phyloP scores from a whole-genome alignment of 1,140 invertebrate species.

The Brachionus koreanus region DNA sequence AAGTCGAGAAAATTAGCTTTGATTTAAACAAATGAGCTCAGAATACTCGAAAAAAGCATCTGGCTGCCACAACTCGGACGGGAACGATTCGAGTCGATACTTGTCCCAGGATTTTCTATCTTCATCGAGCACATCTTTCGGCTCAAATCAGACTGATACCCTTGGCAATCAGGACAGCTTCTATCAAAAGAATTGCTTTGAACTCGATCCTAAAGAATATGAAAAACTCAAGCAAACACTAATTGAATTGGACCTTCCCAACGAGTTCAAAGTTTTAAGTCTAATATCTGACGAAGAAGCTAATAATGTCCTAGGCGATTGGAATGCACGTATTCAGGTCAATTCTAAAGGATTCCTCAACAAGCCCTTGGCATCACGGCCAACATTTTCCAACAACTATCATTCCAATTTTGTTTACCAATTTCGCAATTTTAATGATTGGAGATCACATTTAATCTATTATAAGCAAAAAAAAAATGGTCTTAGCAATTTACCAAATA shows the following conservation, averaged over 20 bases:
- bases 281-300: constrained; percentile 6
- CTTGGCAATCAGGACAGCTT: background rate
- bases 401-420: background rate
- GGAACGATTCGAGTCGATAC: background rate
- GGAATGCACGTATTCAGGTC: background rate
- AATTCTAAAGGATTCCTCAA: background rate
- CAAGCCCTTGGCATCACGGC: background rate
- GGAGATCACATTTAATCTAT: constrained; percentile 26
- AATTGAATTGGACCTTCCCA: background rate
- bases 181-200: background rate
- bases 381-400: background rate
- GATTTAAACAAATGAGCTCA: background rate
- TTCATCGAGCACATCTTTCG: background rate
- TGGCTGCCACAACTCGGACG: background rate
- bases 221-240: background rate
- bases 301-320: background rate
- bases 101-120: background rate
- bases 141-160: background rate
- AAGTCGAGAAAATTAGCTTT: background rate
- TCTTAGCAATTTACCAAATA: background rate
- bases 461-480: constrained; percentile 38
- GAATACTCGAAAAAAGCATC: background rate
- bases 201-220: background rate
- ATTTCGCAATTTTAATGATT: constrained; percentile 37
- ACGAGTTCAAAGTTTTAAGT: background rate